Evolutionary conservation across 1,140 invertebrate genomes (phyloP).

Genomic region (Drosophila funebris): DNA sequence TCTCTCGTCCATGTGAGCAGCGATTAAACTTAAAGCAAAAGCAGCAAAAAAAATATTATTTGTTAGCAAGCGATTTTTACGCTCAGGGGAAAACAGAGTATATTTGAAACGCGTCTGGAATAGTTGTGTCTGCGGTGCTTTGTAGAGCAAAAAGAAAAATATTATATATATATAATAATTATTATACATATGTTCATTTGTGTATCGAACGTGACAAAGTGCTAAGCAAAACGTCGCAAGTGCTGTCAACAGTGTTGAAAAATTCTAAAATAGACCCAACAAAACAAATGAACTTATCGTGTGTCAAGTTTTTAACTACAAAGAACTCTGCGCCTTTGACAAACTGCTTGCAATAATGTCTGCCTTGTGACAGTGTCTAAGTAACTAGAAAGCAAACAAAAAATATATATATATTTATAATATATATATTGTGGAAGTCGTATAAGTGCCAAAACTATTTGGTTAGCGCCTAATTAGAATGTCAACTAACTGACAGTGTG

Average conservation of each 20-base stretch:
- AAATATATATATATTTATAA: constrained; percentile 5
- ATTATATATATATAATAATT: constrained; percentile 4
- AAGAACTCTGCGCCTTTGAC: not conserved
- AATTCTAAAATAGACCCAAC: not conserved
- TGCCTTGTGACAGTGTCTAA: constrained; percentile 59
- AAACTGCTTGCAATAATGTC: constrained; percentile 43
- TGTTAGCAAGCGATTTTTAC: constrained; percentile 65
- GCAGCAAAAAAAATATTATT: constrained; percentile 37
- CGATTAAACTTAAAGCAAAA: constrained; percentile 52
- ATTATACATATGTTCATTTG: not conserved
- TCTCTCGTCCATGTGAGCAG: constrained; percentile 40
- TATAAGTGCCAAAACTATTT: constrained; percentile 51
- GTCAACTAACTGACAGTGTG: constrained; percentile 71
- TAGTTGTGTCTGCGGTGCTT: constrained; percentile 60
- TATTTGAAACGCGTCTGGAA: constrained; percentile 59
- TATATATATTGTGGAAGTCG: constrained; percentile 31
- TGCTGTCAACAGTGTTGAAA: constrained; percentile 1
- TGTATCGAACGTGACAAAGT: constrained; percentile 9
- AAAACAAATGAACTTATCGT: constrained; percentile 14
- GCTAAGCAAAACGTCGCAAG: no score
- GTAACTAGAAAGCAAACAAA: constrained; percentile 4
- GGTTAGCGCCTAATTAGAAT: constrained; percentile 56
- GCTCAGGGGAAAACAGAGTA: constrained; percentile 60
- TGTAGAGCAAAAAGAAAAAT: constrained; percentile 8
- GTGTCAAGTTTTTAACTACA: not conserved